Evolutionary conservation across 2,113 vertebrate species (phyloP).

Genomic region (Grus americana): DNA sequence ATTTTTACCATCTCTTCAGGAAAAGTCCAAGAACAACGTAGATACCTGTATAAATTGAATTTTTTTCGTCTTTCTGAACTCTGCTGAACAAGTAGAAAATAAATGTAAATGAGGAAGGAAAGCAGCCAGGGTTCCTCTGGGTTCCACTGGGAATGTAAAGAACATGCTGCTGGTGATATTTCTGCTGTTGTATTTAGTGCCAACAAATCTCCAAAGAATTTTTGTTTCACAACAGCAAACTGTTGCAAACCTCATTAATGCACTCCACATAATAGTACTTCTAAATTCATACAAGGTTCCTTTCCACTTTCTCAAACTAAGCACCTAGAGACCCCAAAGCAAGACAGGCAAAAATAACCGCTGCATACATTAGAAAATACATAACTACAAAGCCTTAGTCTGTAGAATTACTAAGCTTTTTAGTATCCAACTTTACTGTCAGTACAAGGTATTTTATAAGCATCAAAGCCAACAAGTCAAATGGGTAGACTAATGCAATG

Average conservation of each 20-base stretch:
- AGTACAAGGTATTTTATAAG: constrained; percentile 11
- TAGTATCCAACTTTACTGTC: neutral
- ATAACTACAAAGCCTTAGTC: neutral
- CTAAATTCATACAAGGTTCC: neutral
- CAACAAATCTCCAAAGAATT: constrained; percentile 25
- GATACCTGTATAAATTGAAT: neutral
- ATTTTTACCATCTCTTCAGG: neutral
- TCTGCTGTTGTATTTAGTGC: constrained; percentile 28
- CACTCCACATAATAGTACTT: neutral
- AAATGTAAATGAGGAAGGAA: constrained; percentile 36
- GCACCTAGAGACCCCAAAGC: neutral
- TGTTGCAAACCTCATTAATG: constrained; percentile 23
- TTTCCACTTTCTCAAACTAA: neutral
- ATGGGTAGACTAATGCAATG: neutral
- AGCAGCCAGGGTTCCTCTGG: neutral
- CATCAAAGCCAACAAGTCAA: neutral
- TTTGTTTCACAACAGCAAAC: neutral
- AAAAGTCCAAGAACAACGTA: neutral
- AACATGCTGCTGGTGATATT: constrained; percentile 8
- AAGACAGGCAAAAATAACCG: neutral
- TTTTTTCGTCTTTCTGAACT: neutral
- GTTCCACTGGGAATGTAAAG: neutral
- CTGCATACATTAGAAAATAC: neutral
- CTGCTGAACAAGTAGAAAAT: constrained; percentile 34
- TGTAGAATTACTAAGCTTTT: neutral